Evolutionary conservation across 2,888 invertebrate genomes (phyloP).

Genomic region (Quadriops clusia): DNA sequence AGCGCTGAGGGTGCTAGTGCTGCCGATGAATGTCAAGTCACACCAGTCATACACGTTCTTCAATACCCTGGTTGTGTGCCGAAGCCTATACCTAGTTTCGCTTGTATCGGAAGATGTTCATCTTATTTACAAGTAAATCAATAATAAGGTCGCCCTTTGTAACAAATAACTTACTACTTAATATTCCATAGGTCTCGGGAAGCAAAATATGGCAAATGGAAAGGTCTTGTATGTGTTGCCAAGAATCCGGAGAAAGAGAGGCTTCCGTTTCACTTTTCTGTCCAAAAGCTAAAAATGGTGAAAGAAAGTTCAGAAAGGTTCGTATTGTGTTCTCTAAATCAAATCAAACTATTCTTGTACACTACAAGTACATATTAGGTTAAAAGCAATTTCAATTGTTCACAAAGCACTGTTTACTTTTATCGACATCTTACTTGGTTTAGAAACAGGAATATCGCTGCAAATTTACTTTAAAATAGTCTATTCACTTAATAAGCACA

Average conservation of each 20-base stretch:
- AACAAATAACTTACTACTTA: neutral
- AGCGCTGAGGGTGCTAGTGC: constrained; percentile 31
- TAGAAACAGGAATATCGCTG: no score
- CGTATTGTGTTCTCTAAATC: constrained; percentile 12
- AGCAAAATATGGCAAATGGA: constrained; percentile 96
- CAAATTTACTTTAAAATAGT: no score
- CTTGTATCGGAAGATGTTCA: constrained; percentile 81
- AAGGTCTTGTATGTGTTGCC: constrained; percentile 89
- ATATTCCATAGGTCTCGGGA: constrained; percentile 63
- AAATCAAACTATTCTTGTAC: neutral
- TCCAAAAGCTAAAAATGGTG: constrained; percentile 78
- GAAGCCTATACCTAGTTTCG: constrained; percentile 87
- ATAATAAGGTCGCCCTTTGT: neutral
- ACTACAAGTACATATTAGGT: constrained; percentile 2
- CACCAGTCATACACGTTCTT: constrained; percentile 82
- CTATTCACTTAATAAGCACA: no score
- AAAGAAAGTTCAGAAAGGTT: constrained; percentile 76
- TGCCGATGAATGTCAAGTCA: constrained; percentile 76
- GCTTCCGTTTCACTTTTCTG: constrained; percentile 80
- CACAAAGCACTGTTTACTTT: neutral
- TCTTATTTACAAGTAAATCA: constrained; percentile 76
- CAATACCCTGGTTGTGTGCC: constrained; percentile 87
- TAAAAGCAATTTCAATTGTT: constrained; percentile 2
- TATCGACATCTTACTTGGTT: no score
- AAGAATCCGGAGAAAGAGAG: constrained; percentile 64